Evolutionary conservation across 1,140 invertebrate species (phyloP).

Genomic region (Cotesia vestalis): DNA sequence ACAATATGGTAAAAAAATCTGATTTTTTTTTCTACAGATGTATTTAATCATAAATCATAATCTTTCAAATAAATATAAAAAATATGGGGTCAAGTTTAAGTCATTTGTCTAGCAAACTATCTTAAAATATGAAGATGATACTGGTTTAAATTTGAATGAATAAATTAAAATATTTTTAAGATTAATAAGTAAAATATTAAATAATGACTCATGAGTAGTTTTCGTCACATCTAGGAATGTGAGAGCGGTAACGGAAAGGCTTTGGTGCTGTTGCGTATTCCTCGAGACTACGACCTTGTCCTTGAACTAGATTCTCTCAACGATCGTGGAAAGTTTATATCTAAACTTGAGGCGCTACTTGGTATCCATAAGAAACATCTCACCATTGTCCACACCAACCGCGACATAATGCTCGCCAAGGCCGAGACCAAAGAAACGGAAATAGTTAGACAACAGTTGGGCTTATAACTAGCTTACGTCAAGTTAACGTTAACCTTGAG

Average conservation of each 20-base stretch:
- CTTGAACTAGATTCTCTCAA: constrained; percentile 88
- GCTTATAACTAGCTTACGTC: no score
- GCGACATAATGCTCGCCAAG: constrained; percentile 90
- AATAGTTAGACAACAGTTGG: no score
- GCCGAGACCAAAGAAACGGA: constrained; percentile 91
- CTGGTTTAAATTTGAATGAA: neutral
- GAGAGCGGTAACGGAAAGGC: constrained; percentile 82
- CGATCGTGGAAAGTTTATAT: constrained; percentile 87
- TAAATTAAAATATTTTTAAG: neutral
- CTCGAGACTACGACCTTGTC: constrained; percentile 95
- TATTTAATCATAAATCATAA: no score
- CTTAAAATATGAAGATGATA: no score
- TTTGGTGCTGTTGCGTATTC: constrained; percentile 85
- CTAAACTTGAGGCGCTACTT: constrained; percentile 87
- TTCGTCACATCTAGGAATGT: constrained; percentile 66
- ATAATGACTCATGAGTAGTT: constrained; percentile 1
- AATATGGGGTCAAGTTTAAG: no score
- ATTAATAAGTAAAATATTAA: neutral
- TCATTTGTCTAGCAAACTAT: no score
- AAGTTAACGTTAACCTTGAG: no score
- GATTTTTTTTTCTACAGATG: no score
- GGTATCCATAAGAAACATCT: constrained; percentile 83
- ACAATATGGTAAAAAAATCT: no score
- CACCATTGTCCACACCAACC: constrained; percentile 68
- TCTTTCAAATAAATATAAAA: no score